Evolutionary conservation across 1,140 invertebrate species (phyloP), one percentile per base, ranked within the genome.

Genomic region (Drosophila albomicans): DNA sequence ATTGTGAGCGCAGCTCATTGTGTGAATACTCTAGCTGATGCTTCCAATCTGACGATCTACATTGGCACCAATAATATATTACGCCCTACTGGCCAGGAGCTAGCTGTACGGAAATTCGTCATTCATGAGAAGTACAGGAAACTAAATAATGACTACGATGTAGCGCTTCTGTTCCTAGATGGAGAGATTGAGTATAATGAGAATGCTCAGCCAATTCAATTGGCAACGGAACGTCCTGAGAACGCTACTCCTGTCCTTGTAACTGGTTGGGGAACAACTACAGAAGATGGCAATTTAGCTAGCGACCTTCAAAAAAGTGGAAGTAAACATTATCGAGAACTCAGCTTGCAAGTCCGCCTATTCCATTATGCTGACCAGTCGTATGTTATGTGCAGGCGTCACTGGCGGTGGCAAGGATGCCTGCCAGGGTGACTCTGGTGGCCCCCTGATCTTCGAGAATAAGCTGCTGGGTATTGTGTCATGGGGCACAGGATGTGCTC

Each of bases 311-410:
- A n/a, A 91, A 41, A 38, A 76, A 35, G 90, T 91, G 13, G 38
- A 51, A 4, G 81, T 91, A 0, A 77, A 85, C 57, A 5, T 88
- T 5, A 72, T 88, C 1, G 90, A 85, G 1, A 78, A 90, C 1
- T 4, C 64, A 0, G 0, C 66, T 1, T 91, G 90, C 68, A 87
- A 80, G 43, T 75, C 20, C 0, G 15, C 76, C 7, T 91, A 90
- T 20, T 51, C 73, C 11, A 30, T 85, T 1, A 6, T 76, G 43
- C 91, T 95, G 28, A 94, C 94, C 1, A 71, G 91, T 0, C 93
- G 92, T 1, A 95, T 95, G 94, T 77, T 95, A 0, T 95, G 94
- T 57, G 94, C 94, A 11, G 94, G 93, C 0, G 78, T 91, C 3
- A 80, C 79, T 0, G 91, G 91, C 58, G 91, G 90, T 38, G 91